Conservation (phyloP, 1,140 invertebrate genomes). For the Geopemphigus sp. region DNA sequence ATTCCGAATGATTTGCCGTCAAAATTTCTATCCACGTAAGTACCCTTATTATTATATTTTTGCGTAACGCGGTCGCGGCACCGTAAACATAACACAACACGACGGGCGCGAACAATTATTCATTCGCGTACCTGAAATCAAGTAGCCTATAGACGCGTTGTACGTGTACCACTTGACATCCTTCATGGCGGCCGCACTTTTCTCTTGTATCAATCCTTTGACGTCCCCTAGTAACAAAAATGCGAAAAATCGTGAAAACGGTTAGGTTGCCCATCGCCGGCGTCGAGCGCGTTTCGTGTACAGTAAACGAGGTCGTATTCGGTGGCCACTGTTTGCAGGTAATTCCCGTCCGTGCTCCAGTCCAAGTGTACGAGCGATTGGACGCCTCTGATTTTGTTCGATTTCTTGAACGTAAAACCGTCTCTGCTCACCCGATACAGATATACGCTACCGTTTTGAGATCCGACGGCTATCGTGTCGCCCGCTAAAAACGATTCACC, state of each 20-base stretch:
- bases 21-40: no score
- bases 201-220: conserved; percentile 76
- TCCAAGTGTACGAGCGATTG: conserved; percentile 81
- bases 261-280: no score
- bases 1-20: no score
- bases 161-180: conserved; percentile 85
- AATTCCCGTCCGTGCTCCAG: conserved; percentile 86
- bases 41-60: no score
- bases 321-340: conserved; percentile 83
- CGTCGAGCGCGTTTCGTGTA: conserved; percentile 55
- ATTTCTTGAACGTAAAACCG: conserved; percentile 83
- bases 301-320: conserved; percentile 89
- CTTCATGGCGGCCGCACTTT: conserved; percentile 82
- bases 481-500: conserved; percentile 81
- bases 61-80: no score
- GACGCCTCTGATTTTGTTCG: conserved; percentile 78
- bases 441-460: conserved; percentile 84
- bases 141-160: conserved; percentile 78
- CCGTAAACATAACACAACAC: no score
- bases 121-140: conserved; percentile 69
- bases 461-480: conserved; percentile 83
- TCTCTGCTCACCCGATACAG: conserved; percentile 79
- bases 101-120: no score
- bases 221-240: conserved; percentile 72
- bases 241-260: not conserved